Conservation (phyloP, 2,797 vertebrate species). For the Hippoglossus hippoglossus region DNA sequence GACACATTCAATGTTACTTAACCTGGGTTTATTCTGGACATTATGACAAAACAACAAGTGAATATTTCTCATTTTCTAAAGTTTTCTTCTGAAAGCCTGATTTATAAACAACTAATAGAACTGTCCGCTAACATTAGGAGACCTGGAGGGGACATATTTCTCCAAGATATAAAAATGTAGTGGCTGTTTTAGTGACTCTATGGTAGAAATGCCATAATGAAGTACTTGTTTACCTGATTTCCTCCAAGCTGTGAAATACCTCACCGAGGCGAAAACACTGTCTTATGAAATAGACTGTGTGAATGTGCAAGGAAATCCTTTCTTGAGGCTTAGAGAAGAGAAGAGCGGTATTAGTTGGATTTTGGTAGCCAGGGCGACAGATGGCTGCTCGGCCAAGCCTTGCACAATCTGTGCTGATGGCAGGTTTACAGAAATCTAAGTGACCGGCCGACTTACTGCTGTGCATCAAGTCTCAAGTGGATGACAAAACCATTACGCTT, state of each 20-base stretch:
- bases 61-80: not conserved
- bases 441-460: slow-evolving; percentile 45
- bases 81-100: not conserved
- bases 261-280: slow-evolving; percentile 1
- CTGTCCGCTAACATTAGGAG: not conserved
- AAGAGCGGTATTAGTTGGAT: slow-evolving; percentile 69
- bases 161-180: not conserved
- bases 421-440: slow-evolving; percentile 54
- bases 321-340: slow-evolving; percentile 52
- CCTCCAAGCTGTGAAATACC: not conserved
- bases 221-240: not conserved
- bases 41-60: not conserved
- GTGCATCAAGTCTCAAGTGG: slow-evolving; percentile 1
- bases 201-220: not conserved
- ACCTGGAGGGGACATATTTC: not conserved
- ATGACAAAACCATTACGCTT: not conserved
- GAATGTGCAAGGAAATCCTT: slow-evolving; percentile 49
- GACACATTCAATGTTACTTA: not conserved
- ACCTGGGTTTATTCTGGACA: not conserved
- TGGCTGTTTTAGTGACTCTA: too few relatives aligned
- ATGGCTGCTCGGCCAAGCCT: slow-evolving; percentile 62
- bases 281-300: slow-evolving; percentile 15
- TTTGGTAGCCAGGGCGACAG: slow-evolving; percentile 61
- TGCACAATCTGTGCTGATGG: slow-evolving; percentile 59
- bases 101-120: not conserved